Evolutionary conservation across 2,797 vertebrate species (phyloP).

Genomic region (Lemur catta): DNA sequence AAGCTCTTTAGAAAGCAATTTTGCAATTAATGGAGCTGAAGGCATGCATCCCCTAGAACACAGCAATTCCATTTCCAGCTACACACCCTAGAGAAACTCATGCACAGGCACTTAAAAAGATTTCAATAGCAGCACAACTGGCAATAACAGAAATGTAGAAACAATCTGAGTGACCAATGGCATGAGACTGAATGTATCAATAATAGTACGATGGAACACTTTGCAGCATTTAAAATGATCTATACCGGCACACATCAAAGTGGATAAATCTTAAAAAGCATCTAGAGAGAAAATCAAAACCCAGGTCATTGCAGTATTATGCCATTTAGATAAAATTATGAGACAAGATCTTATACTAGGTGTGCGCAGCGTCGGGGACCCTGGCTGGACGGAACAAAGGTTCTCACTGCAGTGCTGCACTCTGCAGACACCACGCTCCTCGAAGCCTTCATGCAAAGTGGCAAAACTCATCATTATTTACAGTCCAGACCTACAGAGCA

Average conservation of each 20-base stretch:
- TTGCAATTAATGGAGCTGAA: neutral
- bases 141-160: neutral
- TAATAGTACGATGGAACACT: neutral
- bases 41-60: neutral
- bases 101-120: neutral
- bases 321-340: neutral
- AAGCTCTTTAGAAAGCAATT: neutral
- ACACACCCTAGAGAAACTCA: neutral
- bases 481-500: fast-evolving
- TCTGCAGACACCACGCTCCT: neutral
- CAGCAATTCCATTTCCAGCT: neutral
- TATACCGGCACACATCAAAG: neutral
- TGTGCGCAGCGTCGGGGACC: neutral
- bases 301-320: neutral
- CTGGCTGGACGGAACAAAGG: neutral
- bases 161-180: neutral
- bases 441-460: neutral
- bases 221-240: neutral
- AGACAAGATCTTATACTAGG: neutral
- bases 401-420: neutral
- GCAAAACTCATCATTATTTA: neutral
- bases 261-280: neutral
- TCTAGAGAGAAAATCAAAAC: neutral
- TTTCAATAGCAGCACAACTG: neutral
- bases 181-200: neutral